These are phyloP conservation scores for Solea solea DNA, from an alignment of 2,113 vertebrate species.

Conservation along the genomic window DNA sequence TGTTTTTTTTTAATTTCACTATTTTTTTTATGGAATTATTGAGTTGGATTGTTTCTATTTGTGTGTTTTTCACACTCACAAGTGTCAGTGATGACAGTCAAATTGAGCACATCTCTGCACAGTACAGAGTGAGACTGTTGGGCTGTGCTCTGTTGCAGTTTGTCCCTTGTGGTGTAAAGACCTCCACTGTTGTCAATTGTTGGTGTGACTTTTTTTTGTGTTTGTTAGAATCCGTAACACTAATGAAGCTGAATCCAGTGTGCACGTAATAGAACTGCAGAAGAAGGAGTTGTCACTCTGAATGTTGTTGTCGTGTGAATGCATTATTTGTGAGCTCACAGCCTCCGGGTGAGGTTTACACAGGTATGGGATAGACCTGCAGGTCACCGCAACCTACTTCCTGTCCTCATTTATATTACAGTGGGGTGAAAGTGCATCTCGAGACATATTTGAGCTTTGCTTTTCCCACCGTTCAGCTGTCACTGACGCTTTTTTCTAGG, in stretches of 20 bases:
- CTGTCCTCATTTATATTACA: constrained; percentile 61
- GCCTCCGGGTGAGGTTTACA: constrained; percentile 13
- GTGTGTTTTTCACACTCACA: too few species aligned
- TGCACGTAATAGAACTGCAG: background rate
- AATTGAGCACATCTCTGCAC: constrained; percentile 37
- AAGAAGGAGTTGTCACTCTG: background rate
- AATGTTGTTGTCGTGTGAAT: constrained; percentile 15
- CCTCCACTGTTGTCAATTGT: background rate
- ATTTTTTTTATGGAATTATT: constrained; percentile 73
- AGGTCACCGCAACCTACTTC: constrained; percentile 33
- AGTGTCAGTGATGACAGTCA: constrained; percentile 28
- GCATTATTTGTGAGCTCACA: constrained; percentile 39
- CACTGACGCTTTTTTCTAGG: constrained; percentile 1
- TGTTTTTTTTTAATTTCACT: constrained; percentile 49
- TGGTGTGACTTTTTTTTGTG: background rate
- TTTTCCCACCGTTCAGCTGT: constrained; percentile 3
- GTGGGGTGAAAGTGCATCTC: constrained; percentile 29
- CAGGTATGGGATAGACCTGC: constrained; percentile 13
- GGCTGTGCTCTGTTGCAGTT: constrained; percentile 30
- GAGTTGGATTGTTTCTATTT: constrained; percentile 43
- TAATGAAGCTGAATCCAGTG: background rate
- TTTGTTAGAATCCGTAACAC: background rate
- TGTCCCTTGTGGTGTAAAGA: too few species aligned
- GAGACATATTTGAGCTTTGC: constrained; percentile 2
- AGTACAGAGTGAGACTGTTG: constrained; percentile 9